phyloP scores from a whole-genome alignment of 2,888 invertebrate species.

The Drosophila nr. fundita region DNA sequence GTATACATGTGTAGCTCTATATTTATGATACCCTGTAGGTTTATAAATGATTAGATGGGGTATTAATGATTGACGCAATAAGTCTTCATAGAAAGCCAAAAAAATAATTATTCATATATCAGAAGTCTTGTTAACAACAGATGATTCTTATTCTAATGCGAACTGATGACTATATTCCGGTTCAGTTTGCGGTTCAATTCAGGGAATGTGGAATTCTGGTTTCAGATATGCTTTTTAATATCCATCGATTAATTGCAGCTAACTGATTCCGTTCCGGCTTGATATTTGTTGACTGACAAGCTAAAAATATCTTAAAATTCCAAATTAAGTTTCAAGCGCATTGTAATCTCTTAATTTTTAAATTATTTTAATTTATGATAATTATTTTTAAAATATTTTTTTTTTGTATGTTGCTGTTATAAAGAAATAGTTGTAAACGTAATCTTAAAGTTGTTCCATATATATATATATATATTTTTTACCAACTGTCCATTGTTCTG shows the following conservation, averaged over 20 bases:
- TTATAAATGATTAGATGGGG: not conserved
- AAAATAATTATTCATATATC: not conserved
- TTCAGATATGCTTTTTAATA: too few relatives aligned
- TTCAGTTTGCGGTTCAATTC: not conserved
- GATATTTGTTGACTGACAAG: too few relatives aligned
- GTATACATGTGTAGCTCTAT: conserved; percentile 37
- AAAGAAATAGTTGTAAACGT: not conserved
- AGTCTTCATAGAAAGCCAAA: not conserved
- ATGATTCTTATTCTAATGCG: too few relatives aligned
- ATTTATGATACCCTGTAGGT: conserved; percentile 11
- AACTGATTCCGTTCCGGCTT: not conserved
- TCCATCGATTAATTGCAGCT: not conserved
- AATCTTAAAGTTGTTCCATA: too few relatives aligned
- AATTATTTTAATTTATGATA: not conserved
- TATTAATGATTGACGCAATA: too few relatives aligned
- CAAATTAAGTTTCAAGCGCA: too few relatives aligned
- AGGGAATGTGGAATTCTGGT: not conserved
- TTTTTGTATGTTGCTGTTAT: not conserved
- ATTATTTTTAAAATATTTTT: not conserved
- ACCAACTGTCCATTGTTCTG: not conserved
- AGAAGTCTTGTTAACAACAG: not conserved
- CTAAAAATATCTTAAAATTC: too few relatives aligned
- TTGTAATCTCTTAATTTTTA: not conserved
- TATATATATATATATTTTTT: not conserved
- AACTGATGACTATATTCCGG: too few relatives aligned